Evolutionary conservation across 2,113 vertebrate genomes (phyloP).

Genomic region (Myiopsitta monachus): DNA sequence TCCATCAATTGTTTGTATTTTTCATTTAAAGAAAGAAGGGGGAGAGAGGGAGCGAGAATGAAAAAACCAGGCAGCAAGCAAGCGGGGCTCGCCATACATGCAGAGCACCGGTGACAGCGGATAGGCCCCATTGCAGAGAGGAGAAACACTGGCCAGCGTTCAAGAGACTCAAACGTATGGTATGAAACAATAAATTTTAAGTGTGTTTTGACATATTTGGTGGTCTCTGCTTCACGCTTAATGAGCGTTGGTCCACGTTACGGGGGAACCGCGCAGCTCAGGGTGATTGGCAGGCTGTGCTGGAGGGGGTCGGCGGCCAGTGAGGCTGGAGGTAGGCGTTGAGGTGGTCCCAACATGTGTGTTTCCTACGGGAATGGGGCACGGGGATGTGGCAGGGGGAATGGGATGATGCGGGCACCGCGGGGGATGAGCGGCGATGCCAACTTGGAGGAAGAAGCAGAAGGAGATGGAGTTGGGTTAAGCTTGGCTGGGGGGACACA

Average conservation of each 20-base stretch:
- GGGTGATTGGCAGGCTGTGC: slow-evolving; percentile 12
- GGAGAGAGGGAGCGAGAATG: neutral
- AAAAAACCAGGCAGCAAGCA: neutral
- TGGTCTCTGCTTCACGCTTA: slow-evolving; percentile 59
- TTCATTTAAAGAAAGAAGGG: slow-evolving; percentile 58
- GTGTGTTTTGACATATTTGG: slow-evolving; percentile 69
- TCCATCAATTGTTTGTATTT: slow-evolving; percentile 68
- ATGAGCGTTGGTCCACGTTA: slow-evolving; percentile 52
- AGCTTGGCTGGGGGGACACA: neutral
- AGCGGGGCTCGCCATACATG: neutral
- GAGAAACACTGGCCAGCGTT: slow-evolving; percentile 40
- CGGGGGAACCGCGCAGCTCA: slow-evolving; percentile 18
- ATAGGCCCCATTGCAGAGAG: slow-evolving; percentile 19
- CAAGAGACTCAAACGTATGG: slow-evolving; percentile 58
- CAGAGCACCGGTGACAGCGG: slow-evolving; percentile 1
- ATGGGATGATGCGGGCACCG: accelerated
- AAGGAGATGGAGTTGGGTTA: neutral
- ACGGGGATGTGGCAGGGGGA: accelerated
- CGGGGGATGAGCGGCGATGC: accelerated
- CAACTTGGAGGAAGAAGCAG: neutral
- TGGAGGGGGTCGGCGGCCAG: neutral
- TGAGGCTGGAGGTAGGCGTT: neutral
- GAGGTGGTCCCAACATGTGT: slow-evolving; percentile 5
- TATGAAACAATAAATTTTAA: slow-evolving; percentile 60
- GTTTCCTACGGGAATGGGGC: neutral